phyloP scores from a whole-genome alignment of 2,797 vertebrate species.

The Parambassis ranga region DNA sequence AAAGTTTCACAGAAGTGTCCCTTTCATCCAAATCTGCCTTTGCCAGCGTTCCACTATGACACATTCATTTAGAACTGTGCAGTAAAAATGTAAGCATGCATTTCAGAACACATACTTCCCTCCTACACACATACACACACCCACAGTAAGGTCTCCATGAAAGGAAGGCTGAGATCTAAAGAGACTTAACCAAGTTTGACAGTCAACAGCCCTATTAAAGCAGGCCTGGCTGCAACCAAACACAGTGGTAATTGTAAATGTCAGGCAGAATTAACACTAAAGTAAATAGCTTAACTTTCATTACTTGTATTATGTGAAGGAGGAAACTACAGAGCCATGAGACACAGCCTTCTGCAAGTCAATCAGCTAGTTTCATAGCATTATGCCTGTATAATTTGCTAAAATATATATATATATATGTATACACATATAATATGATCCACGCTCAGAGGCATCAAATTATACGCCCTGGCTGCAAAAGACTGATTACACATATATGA shows the following conservation, averaged over 20 bases:
- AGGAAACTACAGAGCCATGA: slow-evolving; percentile 20
- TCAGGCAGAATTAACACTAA: slow-evolving; percentile 82
- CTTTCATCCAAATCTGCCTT: not conserved
- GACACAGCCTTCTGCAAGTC: slow-evolving; percentile 43
- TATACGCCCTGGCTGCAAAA: slow-evolving; percentile 30
- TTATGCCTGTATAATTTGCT: slow-evolving; percentile 17
- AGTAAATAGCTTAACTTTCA: slow-evolving; percentile 78
- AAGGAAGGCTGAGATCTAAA: slow-evolving; percentile 72
- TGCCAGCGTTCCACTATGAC: not conserved
- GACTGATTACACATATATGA: slow-evolving; percentile 43
- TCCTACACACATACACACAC: slow-evolving; percentile 7
- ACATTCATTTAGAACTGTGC: slow-evolving; percentile 10
- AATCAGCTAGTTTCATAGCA: slow-evolving; percentile 29
- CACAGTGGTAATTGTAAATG: slow-evolving; percentile 83
- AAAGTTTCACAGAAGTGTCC: not conserved
- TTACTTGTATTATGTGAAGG: slow-evolving; percentile 52
- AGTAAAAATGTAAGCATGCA: slow-evolving; percentile 4
- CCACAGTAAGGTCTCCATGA: slow-evolving; percentile 66
- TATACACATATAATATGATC: slow-evolving; percentile 25
- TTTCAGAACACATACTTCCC: slow-evolving; percentile 15
- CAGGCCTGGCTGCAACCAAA: slow-evolving; percentile 78
- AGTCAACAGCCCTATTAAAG: slow-evolving; percentile 81
- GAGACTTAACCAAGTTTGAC: slow-evolving; percentile 81
- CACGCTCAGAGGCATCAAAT: slow-evolving; percentile 18
- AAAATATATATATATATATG: no score